Evolutionary conservation across 2,888 invertebrate species (phyloP).

Genomic region (Perizoma affinitatum): DNA sequence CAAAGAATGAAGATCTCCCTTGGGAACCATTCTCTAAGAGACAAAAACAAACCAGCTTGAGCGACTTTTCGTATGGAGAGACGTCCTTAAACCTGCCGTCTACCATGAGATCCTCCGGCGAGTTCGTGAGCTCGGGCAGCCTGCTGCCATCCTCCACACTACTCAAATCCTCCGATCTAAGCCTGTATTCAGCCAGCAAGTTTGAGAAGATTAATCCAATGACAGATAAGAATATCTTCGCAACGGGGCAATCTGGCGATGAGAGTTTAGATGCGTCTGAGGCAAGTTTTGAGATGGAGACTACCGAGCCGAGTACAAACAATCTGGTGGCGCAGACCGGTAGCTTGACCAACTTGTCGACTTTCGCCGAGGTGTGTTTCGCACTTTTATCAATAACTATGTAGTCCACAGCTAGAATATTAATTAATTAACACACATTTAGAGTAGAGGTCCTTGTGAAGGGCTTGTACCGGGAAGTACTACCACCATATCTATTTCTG

Average conservation of each 20-base stretch:
- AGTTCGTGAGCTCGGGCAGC: slow-evolving; percentile 20
- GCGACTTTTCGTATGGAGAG: slow-evolving; percentile 70
- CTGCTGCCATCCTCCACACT: slow-evolving; percentile 22
- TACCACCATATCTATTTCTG: no score
- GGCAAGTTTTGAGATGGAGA: not conserved
- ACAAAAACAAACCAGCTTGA: slow-evolving; percentile 57
- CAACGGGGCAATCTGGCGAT: slow-evolving; percentile 52
- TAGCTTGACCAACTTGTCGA: slow-evolving; percentile 47
- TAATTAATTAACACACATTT: no score
- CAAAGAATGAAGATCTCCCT: slow-evolving; percentile 60
- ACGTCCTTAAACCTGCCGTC: slow-evolving; percentile 52
- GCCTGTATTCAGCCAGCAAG: slow-evolving; percentile 14
- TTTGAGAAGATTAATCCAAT: slow-evolving; percentile 14
- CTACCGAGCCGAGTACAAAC: slow-evolving; percentile 48
- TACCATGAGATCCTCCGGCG: slow-evolving; percentile 9
- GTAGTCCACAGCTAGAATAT: no score
- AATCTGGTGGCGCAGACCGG: slow-evolving; percentile 49
- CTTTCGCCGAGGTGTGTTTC: slow-evolving; percentile 34
- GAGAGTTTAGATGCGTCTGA: slow-evolving; percentile 50
- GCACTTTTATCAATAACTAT: not conserved
- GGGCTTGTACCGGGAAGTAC: no score
- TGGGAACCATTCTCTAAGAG: slow-evolving; percentile 59
- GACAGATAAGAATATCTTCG: slow-evolving; percentile 56
- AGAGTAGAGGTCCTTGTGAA: no score
- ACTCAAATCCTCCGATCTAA: slow-evolving; percentile 13